Conservation (phyloP, 2,888 invertebrate species). For the Chromoteleia sp. region DNA sequence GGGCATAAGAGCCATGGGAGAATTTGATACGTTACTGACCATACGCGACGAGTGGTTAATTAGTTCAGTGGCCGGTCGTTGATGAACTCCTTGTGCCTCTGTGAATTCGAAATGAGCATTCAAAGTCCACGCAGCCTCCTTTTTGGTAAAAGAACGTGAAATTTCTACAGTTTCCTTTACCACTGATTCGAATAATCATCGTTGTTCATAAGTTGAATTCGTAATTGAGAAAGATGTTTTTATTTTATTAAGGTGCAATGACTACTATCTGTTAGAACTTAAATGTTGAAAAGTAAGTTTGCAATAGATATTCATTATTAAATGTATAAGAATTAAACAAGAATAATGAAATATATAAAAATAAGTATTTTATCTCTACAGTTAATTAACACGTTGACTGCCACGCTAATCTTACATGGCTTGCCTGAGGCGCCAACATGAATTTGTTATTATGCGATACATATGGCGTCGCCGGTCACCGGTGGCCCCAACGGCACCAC, state of each 20-base stretch:
- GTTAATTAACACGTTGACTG: too few relatives aligned
- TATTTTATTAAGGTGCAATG: background rate
- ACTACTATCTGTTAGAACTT: background rate
- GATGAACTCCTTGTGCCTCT: constrained; percentile 41
- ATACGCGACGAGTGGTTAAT: constrained; percentile 66
- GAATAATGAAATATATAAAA: too few relatives aligned
- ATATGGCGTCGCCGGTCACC: too few relatives aligned
- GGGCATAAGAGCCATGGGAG: constrained; percentile 51
- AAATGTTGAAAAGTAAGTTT: background rate
- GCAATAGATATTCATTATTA: background rate
- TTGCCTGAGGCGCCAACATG: too few relatives aligned
- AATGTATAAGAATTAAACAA: too few relatives aligned
- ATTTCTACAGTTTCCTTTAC: constrained; percentile 43
- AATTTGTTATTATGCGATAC: too few relatives aligned
- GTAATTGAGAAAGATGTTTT: background rate
- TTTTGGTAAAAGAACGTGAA: constrained; percentile 49
- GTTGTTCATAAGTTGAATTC: constrained; percentile 10
- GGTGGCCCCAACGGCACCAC: too few relatives aligned
- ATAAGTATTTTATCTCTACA: too few relatives aligned
- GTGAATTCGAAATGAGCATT: constrained; percentile 49
- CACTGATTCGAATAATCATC: constrained; percentile 42
- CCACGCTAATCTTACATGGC: too few relatives aligned
- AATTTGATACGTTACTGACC: constrained; percentile 48
- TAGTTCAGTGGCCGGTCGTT: constrained; percentile 64
- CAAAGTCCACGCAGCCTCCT: constrained; percentile 34